phyloP scores from a whole-genome alignment of 2,888 invertebrate species.

The Mayetiola destructor region DNA sequence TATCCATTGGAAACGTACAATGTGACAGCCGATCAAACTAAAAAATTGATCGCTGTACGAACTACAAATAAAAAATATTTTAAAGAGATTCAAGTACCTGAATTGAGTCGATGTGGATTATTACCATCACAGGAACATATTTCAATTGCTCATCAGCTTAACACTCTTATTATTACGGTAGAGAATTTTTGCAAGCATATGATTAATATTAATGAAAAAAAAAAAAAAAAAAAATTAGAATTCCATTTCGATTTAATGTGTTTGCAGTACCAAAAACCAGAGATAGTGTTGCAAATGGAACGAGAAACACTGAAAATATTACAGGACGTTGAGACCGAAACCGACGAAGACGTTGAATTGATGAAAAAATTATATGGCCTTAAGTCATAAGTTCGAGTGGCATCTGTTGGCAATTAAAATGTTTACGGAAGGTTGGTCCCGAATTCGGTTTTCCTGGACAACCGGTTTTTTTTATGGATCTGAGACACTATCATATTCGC shows the following conservation, averaged over 20 bases:
- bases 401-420: too few relatives aligned
- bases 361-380: too few relatives aligned
- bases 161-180: conserved; percentile 62
- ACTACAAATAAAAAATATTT: conserved; percentile 73
- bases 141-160: conserved; percentile 53
- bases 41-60: conserved; percentile 48
- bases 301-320: conserved; percentile 36
- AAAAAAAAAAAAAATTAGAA: not conserved
- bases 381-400: too few relatives aligned
- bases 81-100: conserved; percentile 55
- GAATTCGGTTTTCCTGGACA: too few relatives aligned
- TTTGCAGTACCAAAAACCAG: conserved; percentile 64
- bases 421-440: too few relatives aligned
- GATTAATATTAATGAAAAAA: not conserved
- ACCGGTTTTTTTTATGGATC: too few relatives aligned
- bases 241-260: conserved; percentile 17
- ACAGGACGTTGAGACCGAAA: conserved; percentile 33
- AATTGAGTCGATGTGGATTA: conserved; percentile 50
- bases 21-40: conserved; percentile 48
- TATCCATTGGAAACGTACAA: conserved; percentile 58
- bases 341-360: conserved; percentile 31
- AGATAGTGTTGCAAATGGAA: conserved; percentile 53
- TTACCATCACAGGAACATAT: conserved; percentile 48
- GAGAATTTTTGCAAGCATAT: conserved; percentile 1
- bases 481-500: too few relatives aligned